These are phyloP conservation scores for Petrophora chlorosata DNA, from an alignment of 2,888 invertebrate genomes.

Conservation along the genomic window DNA sequence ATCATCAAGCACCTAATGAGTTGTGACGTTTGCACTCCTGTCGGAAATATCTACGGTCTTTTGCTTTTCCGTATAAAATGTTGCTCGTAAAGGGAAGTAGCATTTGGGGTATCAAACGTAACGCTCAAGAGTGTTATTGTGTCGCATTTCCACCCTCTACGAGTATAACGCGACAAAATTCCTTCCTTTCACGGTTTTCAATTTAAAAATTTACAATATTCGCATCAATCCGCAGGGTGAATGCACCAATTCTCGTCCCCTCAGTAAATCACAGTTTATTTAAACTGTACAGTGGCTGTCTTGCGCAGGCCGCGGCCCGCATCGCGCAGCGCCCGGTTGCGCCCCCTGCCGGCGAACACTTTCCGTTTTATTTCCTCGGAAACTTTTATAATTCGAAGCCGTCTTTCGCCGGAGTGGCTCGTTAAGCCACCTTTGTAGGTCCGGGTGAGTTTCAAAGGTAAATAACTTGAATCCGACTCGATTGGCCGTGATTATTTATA, in stretches of 20 bases:
- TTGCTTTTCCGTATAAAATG: no score
- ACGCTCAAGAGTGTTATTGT: background rate
- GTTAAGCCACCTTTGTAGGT: slow-evolving; percentile 67
- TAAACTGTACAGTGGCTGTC: slow-evolving; percentile 43
- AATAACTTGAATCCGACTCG: slow-evolving; percentile 57
- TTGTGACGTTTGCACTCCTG: slow-evolving; percentile 3
- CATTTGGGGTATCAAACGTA: background rate
- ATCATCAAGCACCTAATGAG: slow-evolving; percentile 13
- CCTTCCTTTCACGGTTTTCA: background rate
- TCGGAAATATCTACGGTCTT: background rate
- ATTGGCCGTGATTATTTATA: slow-evolving; percentile 66
- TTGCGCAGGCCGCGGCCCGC: slow-evolving; percentile 41
- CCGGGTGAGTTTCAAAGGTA: slow-evolving; percentile 54
- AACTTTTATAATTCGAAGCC: slow-evolving; percentile 55
- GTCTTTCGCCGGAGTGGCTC: slow-evolving; percentile 52
- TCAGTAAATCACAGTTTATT: slow-evolving; percentile 48
- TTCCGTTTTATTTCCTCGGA: slow-evolving; percentile 49
- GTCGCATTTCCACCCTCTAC: background rate
- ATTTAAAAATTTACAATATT: slow-evolving; percentile 17
- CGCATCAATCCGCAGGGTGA: slow-evolving; percentile 29
- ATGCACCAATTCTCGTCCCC: slow-evolving; percentile 36
- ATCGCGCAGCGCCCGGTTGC: slow-evolving; percentile 22
- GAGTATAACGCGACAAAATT: background rate
- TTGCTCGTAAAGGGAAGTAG: no score
- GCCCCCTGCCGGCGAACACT: slow-evolving; percentile 42